Conservation (phyloP, 1,140 invertebrate species). For the Berghia stephanieae region DNA sequence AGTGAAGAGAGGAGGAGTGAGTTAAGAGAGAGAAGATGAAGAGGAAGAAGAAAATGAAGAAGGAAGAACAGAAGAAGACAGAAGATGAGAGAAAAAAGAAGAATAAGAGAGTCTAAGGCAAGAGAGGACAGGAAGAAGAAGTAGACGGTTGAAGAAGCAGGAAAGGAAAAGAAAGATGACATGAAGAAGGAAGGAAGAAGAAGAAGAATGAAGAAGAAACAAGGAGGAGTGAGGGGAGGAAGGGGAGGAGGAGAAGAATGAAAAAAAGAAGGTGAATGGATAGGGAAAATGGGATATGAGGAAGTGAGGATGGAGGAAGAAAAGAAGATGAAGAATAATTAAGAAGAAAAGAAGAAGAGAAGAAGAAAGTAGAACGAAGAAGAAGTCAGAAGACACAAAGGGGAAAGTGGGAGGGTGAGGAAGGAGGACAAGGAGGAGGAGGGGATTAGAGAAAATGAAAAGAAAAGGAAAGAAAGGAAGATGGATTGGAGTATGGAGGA, state of each 20-base stretch:
- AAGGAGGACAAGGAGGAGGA: not conserved
- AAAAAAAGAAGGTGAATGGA: not conserved
- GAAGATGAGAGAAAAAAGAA: no score
- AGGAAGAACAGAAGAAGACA: no score
- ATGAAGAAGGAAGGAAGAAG: not conserved
- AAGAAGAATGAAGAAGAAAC: not conserved
- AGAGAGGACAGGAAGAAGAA: not conserved
- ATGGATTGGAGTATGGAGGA: not conserved
- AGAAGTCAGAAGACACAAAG: not conserved
- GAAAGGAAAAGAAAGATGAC: not conserved
- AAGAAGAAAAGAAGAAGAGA: not conserved
- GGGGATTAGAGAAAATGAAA: not conserved
- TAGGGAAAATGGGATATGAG: not conserved
- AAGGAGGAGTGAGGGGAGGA: not conserved
- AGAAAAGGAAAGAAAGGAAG: not conserved
- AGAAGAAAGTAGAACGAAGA: not conserved
- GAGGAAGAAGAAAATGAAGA: no score
- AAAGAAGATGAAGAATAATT: not conserved
- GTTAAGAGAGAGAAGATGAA: not conserved
- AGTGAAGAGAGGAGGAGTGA: not conserved
- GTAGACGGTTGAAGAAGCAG: no score
- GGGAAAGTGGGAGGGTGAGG: not conserved
- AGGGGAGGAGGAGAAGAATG: not conserved
- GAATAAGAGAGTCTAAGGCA: no score
- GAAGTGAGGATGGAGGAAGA: slow-evolving; percentile 4